Conservation (phyloP, 2,888 invertebrate species). For the Agrotis ipsilon region DNA sequence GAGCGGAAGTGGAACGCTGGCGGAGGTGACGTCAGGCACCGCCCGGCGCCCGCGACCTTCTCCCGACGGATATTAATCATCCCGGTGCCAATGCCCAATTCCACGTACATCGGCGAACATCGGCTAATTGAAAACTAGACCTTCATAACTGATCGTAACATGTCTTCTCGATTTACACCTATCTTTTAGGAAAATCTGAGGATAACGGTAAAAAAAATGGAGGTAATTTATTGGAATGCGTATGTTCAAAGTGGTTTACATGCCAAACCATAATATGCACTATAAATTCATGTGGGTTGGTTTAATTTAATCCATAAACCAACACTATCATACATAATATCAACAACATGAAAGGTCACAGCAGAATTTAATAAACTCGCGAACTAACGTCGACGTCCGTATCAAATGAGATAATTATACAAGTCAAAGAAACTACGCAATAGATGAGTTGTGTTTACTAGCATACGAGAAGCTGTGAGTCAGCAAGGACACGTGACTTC, state of each 20-base stretch:
- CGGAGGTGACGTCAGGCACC: conserved; percentile 87
- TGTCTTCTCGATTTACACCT: conserved; percentile 26
- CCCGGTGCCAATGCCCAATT: conserved; percentile 73
- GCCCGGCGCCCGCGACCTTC: conserved; percentile 83
- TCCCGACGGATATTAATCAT: conserved; percentile 89
- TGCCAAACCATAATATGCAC: background rate
- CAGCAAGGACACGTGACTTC: conserved; percentile 82
- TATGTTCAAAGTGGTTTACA: background rate
- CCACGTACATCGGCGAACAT: conserved; percentile 65
- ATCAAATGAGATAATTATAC: conserved; percentile 59
- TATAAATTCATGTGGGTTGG: background rate
- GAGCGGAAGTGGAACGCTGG: conserved; percentile 84
- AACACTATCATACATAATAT: conserved; percentile 19
- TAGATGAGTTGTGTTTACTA: conserved; percentile 72
- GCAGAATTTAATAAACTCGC: conserved; percentile 37
- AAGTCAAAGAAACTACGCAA: conserved; percentile 69
- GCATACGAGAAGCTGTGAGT: conserved; percentile 71
- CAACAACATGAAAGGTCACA: conserved; percentile 21
- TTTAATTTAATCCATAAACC: conserved; percentile 9
- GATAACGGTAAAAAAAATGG: conserved; percentile 18
- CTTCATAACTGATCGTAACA: conserved; percentile 43
- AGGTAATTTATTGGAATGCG: background rate
- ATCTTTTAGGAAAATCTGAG: conserved; percentile 30
- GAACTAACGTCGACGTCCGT: conserved; percentile 37
- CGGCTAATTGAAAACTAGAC: conserved; percentile 79